Evolutionary conservation across 2,888 invertebrate genomes (phyloP).

Genomic region (Latrodectus elegans): DNA sequence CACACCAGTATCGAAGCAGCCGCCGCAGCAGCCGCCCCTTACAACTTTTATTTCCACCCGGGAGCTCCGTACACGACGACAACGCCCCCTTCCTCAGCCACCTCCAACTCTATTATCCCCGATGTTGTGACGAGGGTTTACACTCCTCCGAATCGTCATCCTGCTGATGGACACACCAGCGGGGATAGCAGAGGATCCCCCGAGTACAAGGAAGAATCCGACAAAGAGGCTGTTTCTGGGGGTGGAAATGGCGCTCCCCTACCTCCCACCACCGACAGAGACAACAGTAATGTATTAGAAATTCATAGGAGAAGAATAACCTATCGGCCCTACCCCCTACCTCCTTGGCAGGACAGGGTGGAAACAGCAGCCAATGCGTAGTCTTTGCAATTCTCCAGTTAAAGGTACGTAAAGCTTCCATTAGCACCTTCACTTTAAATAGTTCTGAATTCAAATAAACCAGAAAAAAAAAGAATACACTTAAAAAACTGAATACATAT

Average conservation of each 20-base stretch:
- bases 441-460: too few relatives aligned
- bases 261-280: not conserved
- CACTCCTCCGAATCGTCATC: constrained; percentile 1
- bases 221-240: constrained; percentile 24
- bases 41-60: constrained; percentile 6
- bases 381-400: not conserved
- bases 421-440: too few relatives aligned
- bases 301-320: constrained; percentile 10
- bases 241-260: not conserved
- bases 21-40: constrained; percentile 6
- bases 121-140: not conserved
- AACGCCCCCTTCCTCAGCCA: not conserved
- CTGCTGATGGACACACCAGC: constrained; percentile 33
- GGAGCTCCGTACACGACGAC: not conserved
- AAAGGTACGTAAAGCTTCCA: too few relatives aligned
- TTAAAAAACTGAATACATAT: too few relatives aligned
- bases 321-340: not conserved
- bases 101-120: not conserved
- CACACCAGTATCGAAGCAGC: not conserved
- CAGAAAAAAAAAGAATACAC: too few relatives aligned
- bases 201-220: constrained; percentile 53
- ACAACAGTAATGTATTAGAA: not conserved
- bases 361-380: constrained; percentile 49
- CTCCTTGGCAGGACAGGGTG: constrained; percentile 19
- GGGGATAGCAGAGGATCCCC: constrained; percentile 54